Conservation (phyloP, 2,113 vertebrate species). For the Microcebus jonahi region DNA sequence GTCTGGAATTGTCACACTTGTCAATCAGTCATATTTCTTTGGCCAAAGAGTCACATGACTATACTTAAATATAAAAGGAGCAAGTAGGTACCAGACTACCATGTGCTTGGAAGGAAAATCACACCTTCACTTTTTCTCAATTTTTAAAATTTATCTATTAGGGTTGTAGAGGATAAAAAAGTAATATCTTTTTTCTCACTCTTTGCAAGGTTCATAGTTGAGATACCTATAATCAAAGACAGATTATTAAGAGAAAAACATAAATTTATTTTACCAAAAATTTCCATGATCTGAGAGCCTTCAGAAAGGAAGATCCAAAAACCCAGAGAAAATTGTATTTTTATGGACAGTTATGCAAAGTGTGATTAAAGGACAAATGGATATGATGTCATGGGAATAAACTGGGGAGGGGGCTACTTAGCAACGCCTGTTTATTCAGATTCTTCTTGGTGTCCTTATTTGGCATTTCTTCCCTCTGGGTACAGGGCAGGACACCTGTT, state of each 20-base stretch:
- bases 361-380: background rate
- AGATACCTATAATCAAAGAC: background rate
- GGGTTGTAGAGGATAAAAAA: background rate
- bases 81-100: background rate
- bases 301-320: background rate
- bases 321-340: background rate
- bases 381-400: background rate
- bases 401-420: background rate
- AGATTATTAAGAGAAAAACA: background rate
- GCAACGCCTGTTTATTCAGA: too few relatives aligned
- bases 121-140: background rate
- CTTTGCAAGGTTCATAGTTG: background rate
- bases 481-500: accelerated
- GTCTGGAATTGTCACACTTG: background rate
- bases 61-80: background rate
- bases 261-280: background rate
- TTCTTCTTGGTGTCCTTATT: background rate
- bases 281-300: background rate
- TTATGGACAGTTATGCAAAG: background rate
- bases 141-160: background rate
- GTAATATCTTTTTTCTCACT: background rate
- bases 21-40: background rate
- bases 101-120: background rate
- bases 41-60: background rate
- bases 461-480: background rate